Evolutionary conservation across 2,113 vertebrate species (phyloP), one percentile per base, ranked within the genome.

Genomic region (Paralichthys olivaceus): DNA sequence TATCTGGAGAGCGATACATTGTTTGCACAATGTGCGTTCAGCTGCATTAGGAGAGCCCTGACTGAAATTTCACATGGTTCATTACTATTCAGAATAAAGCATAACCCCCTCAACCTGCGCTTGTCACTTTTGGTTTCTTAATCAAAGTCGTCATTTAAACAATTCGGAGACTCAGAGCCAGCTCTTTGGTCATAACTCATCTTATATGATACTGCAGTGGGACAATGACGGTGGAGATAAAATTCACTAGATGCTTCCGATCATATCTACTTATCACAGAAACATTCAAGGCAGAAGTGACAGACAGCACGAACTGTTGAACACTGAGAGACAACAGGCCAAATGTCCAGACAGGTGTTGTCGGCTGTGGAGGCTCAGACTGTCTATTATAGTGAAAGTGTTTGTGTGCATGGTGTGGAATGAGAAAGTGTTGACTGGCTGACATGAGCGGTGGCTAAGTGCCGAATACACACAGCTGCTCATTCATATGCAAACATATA

Each of bases 401-500:
- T 57, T 17, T 55, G 40, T 63, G 53, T 68, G 63, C 37, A 55
- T n/a, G 54, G 14, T 28, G 19, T 32, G 57, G 22, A 34, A 9
- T 32, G 55, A 56, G 25, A 6, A n/a, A 25, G 4, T 28, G 55
- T 20, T 11, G 7, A 59, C 6, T 20, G 19, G 28, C 19, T 59
- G 57, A 17, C 49, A 4, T 53, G 12, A 58, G 63, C 40, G 59
- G 57, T 23, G 51, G 55, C 66, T 68, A 34, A 0, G 9, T 58
- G 56, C 22, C 56, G 8, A 29, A 25, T 20, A 34, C 68, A 71
- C 47, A 66, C 77, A 69, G 74, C 45, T 70, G 45, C 0, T 23
- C 32, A 72, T 80, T 65, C 22, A 69, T 34, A 40, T 26, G 37
- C 45, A 80, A 71, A 66, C 67, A 25, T 22, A 29, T 20, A 59